Evolutionary conservation across 2,888 invertebrate genomes (phyloP), one percentile per base, ranked within the genome.

Genomic region (Hartigia nigra): DNA sequence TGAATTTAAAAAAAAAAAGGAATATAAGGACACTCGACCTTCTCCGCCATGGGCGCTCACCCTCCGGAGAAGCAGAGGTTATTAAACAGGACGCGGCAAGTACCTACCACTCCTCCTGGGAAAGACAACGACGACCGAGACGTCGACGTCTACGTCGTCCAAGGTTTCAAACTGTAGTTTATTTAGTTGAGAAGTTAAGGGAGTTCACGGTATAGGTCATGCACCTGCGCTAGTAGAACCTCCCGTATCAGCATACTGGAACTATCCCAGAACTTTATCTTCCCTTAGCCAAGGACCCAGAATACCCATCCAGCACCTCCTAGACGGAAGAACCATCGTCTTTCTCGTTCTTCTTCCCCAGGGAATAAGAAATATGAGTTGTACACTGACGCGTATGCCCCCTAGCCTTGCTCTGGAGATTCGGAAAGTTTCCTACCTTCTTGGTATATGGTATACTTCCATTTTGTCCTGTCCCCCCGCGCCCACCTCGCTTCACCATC

Each of bases 301-400:
- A 76, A 80, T 55, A 55, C 55, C 81, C 82, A 82, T 79, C 80
- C 82, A 79, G 78, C 81, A 75, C 76, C 76, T 39, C 31, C 36
- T 76, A 74, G 55, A 55, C 55, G 23, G 55, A 55, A 55, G 55
- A 55, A 55, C 55, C 55, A 55, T 55, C 55, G 76, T 31, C 37
- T 79, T 81, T 76, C 78, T 77, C 75, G 77, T 34, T 39, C 75
- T 74, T 76, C 75, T 81, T 76, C 85, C 75, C 82, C 69, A 76
- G 87, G 86, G 88, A 87, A 88, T 87, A 88, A 87, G 87, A 87
- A 87, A 88, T 88, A 84, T 84, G 78, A 83, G 83, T 81, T 76
- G 81, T 84, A 84, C 35, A 31, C 83, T 80, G 79, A 84, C 83
- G 84, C 84, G 85, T 84, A 55, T 55, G 83, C 84, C 82, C 80